Conservation (phyloP, 2,797 vertebrate species). For the Alcedo atthis region DNA sequence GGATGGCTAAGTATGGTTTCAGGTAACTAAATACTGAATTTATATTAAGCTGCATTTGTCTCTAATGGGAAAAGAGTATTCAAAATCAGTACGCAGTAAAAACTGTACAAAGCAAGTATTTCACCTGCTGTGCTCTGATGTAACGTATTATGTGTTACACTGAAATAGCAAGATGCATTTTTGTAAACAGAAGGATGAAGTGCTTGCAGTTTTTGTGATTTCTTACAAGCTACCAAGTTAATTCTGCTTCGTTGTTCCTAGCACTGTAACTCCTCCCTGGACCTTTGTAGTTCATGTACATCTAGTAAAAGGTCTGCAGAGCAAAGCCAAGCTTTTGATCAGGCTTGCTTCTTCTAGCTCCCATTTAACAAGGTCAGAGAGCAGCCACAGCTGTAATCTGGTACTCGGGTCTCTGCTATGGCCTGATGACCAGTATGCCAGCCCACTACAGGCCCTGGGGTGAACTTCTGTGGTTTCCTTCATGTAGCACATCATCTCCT, state of each 20-base stretch:
- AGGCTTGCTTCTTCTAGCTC: background rate
- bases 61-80: background rate
- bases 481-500: background rate
- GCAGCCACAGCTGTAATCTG: rapidly evolving
- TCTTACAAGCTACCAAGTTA: background rate
- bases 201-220: background rate
- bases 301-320: background rate
- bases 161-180: background rate
- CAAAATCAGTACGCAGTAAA: background rate
- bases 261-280: background rate
- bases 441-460: rapidly evolving
- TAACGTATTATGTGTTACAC: background rate
- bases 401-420: background rate
- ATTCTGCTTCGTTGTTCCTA: background rate
- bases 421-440: background rate
- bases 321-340: background rate
- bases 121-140: background rate
- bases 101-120: background rate
- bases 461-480: background rate
- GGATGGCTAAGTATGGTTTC: background rate
- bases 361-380: slow-evolving; percentile 21
- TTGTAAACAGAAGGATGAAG: background rate
- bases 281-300: background rate
- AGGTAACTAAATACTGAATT: background rate
- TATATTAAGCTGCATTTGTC: background rate